phyloP scores from a whole-genome alignment of 2,113 vertebrate genomes.

The Psettodes erumei region DNA sequence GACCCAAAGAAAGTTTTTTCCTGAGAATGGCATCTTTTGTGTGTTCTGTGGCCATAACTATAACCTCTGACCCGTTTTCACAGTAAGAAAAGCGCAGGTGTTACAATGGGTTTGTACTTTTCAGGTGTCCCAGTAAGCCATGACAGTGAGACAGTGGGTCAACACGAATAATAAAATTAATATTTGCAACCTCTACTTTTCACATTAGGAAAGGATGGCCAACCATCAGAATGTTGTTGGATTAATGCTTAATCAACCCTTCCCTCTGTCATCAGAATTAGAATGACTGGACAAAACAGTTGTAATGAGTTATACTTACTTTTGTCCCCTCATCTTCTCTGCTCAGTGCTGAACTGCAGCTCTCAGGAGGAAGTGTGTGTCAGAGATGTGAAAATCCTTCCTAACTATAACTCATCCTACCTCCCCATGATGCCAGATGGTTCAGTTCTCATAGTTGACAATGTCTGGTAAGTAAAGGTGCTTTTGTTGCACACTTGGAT shows the following conservation, averaged over 20 bases:
- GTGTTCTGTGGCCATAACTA: too few relatives aligned
- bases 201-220: neutral
- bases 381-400: constrained; percentile 87
- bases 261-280: neutral
- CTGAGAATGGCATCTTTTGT: too few relatives aligned
- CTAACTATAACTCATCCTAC: constrained; percentile 91
- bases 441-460: constrained; percentile 90
- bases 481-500: neutral
- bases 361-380: constrained; percentile 89
- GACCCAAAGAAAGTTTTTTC: too few relatives aligned
- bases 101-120: too few relatives aligned
- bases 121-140: too few relatives aligned
- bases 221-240: neutral
- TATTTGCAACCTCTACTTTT: neutral
- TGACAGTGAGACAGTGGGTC: too few relatives aligned
- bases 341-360: constrained; percentile 87
- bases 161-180: too few relatives aligned
- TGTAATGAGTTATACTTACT: neutral
- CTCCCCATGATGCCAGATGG: constrained; percentile 92
- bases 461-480: constrained; percentile 84
- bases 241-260: too few relatives aligned
- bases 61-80: too few relatives aligned
- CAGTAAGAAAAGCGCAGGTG: too few relatives aligned
- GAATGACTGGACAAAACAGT: neutral
- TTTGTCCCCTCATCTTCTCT: neutral